Percentiles rank a stretch among this genome's conserved stretches.
Evolutionary conservation across 2,888 invertebrate species (phyloP).

Genomic region (Tenthredo mesomela): DNA sequence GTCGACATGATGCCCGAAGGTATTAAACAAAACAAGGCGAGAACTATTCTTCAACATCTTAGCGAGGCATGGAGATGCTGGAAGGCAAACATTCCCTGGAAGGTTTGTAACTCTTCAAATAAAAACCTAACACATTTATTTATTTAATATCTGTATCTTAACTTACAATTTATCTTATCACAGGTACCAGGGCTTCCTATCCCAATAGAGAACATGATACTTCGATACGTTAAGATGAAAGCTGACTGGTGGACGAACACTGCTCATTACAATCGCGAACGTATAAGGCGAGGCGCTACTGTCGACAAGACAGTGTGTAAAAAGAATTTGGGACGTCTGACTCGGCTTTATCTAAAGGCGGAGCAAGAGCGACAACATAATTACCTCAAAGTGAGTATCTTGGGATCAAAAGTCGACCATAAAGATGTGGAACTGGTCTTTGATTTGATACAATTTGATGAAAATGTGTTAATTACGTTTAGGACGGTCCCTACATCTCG

Average conservation of each 20-base stretch:
- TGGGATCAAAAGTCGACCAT: background rate
- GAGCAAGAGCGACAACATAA: slow-evolving; percentile 99
- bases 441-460: slow-evolving; percentile 47
- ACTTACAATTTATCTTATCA: slow-evolving; percentile 52
- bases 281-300: slow-evolving; percentile 99
- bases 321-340: slow-evolving; percentile 99
- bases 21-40: slow-evolving; percentile 99
- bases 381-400: slow-evolving; percentile 89
- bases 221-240: slow-evolving; percentile 99
- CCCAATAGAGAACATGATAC: slow-evolving; percentile 99
- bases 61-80: slow-evolving; percentile 99
- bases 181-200: slow-evolving; percentile 98
- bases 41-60: slow-evolving; percentile 98
- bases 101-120: slow-evolving; percentile 80
- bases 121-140: background rate
- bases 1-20: slow-evolving; percentile 99
- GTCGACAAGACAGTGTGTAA: slow-evolving; percentile 99
- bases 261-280: slow-evolving; percentile 99
- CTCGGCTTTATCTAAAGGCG: slow-evolving; percentile 96
- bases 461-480: slow-evolving; percentile 57
- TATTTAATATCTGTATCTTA: slow-evolving; percentile 37
- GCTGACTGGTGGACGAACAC: slow-evolving; percentile 99
- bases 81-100: slow-evolving; percentile 99
- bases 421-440: background rate
- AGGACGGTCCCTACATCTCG: slow-evolving; percentile 99